A percentile compares a stretch with the other conserved stretches of the same genome.
phyloP scores from a whole-genome alignment of 1,140 invertebrate genomes.

The Drosophila albomicans region DNA sequence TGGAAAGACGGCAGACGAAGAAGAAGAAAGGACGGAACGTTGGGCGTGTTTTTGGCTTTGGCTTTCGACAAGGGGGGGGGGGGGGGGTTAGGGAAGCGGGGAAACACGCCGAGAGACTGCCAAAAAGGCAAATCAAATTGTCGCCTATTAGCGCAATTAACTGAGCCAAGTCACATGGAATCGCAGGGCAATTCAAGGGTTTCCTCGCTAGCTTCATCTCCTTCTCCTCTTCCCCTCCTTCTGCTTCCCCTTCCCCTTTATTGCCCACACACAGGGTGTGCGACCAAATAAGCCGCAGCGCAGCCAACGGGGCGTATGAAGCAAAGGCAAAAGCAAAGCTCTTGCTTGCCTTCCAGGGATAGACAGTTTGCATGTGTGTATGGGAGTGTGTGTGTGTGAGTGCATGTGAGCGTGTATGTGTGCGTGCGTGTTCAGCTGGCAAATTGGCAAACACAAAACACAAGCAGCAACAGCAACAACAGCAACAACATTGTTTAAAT shows the following conservation, averaged over 20 bases:
- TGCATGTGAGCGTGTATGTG: slow-evolving; percentile 3
- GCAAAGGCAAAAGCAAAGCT: slow-evolving; percentile 14
- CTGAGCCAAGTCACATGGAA: slow-evolving; percentile 27
- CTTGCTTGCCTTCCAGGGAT: neutral
- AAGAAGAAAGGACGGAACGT: neutral
- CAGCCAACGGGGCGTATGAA: slow-evolving; percentile 34
- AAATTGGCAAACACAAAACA: slow-evolving; percentile 39
- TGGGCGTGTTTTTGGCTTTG: neutral
- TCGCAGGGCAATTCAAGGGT: slow-evolving; percentile 3
- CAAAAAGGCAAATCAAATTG: slow-evolving; percentile 57
- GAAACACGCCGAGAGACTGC: slow-evolving; percentile 8
- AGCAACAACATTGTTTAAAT: slow-evolving; percentile 68
- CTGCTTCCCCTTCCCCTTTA: neutral
- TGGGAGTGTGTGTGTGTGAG: neutral
- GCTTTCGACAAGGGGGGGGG: too few species aligned
- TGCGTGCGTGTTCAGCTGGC: slow-evolving; percentile 20
- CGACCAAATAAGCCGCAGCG: slow-evolving; percentile 17
- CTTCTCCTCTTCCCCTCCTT: neutral
- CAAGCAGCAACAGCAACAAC: slow-evolving; percentile 41
- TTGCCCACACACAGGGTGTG: neutral
- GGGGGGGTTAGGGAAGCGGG: neutral
- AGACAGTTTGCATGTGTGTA: neutral
- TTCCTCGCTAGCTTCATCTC: neutral
- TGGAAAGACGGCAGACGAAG: neutral
- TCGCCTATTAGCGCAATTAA: slow-evolving; percentile 74